phyloP scores from a whole-genome alignment of 2,888 invertebrate genomes.

The Odiellus spinosus region DNA sequence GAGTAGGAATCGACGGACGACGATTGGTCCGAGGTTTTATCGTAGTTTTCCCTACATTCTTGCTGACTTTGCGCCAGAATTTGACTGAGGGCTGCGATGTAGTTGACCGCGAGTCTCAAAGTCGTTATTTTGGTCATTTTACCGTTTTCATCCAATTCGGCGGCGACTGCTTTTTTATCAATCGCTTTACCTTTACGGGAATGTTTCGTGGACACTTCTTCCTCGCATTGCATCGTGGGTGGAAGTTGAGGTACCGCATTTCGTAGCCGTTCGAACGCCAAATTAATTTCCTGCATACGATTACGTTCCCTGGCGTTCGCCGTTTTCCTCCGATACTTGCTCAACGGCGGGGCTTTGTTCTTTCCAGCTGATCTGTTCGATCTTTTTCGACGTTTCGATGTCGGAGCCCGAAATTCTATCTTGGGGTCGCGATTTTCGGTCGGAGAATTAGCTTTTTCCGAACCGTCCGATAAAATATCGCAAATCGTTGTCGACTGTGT shows the following conservation, averaged over 20 bases:
- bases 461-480: no score
- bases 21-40: no score
- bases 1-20: no score
- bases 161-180: no score
- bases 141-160: background rate
- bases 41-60: no score
- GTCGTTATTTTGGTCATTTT: slow-evolving; percentile 81
- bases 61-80: slow-evolving; percentile 12
- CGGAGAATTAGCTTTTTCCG: no score
- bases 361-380: slow-evolving; percentile 35
- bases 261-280: slow-evolving; percentile 66
- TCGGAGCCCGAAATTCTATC: slow-evolving; percentile 14
- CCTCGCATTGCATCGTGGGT: slow-evolving; percentile 9
- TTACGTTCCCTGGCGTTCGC: slow-evolving; percentile 75
- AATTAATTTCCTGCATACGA: slow-evolving; percentile 77
- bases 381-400: slow-evolving; percentile 39
- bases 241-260: slow-evolving; percentile 48
- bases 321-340: slow-evolving; percentile 75
- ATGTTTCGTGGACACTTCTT: slow-evolving; percentile 8
- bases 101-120: slow-evolving; percentile 67
- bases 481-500: no score
- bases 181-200: no score
- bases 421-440: no score
- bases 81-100: slow-evolving; percentile 49
- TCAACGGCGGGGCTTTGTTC: slow-evolving; percentile 43